Base-by-base conservation (phyloP, 2,113 vertebrate species). In the Gymnobelideus leadbeateri region DNA sequence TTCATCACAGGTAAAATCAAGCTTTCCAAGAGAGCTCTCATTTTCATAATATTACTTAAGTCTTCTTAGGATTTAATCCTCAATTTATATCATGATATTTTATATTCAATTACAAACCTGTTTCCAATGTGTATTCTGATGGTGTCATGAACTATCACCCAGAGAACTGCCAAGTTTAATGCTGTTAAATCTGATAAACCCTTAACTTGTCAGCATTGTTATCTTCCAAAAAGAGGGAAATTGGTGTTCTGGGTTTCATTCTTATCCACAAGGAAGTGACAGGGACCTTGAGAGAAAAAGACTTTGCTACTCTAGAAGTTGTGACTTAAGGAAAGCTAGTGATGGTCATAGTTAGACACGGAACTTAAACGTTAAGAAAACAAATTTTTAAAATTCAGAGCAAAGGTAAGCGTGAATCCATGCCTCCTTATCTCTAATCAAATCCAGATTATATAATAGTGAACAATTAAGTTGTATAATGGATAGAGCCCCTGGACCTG, bases 121-220 rank as follows among this genome's bases (percentile, higher is more conserved):
- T 89, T 21, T 84, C n/a, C 68, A 84, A 43, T 19, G 19, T 84
- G n/a, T 43, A 1, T 7, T 84, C n/a, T 84, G 68, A 84, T 84
- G 37, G 68, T 90, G 96, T 50, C 31, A 51, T 91, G 25, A 49
- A n/a, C 50, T 55, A 6, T 84, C 26, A 61, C 28, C 49, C 25
- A 92, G 47, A 54, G 1, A 93, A 61, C 93, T 93, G 49, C n/a
- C 89, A 95, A 93, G n/a, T 28, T 19, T 46, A 61, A 54, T 93
- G 92, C 89, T 94, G 31, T 89, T 94, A 28, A 90, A 93, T 91
- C 90, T 92, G 49, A 95, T 96, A 90, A 94, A 91, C n/a, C 91
- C 10, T 90, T 51, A 2, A 0, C 43, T 96, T 96, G 68, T 51
- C 23, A 90, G 55, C 50, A 95, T 84, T 95, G 95, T 84, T 94